phyloP scores from a whole-genome alignment of 2,113 vertebrate species.

The Bombycilla garrulus region DNA sequence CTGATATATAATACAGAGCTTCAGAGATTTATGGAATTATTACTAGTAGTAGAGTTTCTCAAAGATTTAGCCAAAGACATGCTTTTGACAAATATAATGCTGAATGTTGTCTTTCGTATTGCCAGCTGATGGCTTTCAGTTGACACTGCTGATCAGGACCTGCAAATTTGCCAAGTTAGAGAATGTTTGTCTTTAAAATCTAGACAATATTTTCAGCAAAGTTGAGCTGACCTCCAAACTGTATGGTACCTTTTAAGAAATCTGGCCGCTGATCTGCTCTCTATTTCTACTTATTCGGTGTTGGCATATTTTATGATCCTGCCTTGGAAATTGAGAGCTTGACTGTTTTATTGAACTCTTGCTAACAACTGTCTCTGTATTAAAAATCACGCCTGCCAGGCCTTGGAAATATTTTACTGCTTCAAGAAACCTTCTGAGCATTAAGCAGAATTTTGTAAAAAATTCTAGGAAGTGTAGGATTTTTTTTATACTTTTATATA shows the following conservation, averaged over 20 bases:
- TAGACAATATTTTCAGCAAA: neutral
- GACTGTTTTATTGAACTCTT: slow-evolving; percentile 16
- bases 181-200: neutral
- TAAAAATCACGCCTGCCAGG: neutral
- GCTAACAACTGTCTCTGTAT: neutral
- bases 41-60: neutral
- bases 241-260: neutral
- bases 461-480: neutral
- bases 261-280: neutral
- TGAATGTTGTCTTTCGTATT: neutral
- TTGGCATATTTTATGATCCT: neutral
- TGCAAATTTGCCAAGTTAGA: neutral
- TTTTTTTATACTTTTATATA: neutral
- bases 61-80: neutral
- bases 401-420: neutral
- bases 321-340: neutral
- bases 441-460: neutral
- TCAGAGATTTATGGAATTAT: neutral
- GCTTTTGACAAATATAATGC: neutral
- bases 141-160: neutral
- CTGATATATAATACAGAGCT: neutral
- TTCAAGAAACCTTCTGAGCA: neutral
- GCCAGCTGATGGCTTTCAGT: neutral
- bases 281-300: neutral
- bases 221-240: neutral